Evolutionary conservation across 2,113 vertebrate species (phyloP).

Genomic region (Thamnaconus septentrionalis): DNA sequence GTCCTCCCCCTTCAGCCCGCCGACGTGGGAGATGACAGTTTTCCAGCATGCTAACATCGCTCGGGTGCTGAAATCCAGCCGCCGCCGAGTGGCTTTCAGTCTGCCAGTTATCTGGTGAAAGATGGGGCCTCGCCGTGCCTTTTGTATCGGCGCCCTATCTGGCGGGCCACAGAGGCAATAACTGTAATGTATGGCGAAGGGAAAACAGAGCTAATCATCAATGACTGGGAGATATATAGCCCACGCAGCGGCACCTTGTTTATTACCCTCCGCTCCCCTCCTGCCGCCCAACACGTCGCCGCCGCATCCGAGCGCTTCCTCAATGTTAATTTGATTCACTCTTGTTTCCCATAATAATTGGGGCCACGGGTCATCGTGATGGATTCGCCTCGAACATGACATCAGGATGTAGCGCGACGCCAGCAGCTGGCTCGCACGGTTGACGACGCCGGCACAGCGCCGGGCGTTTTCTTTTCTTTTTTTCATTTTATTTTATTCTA

Average conservation of each 20-base stretch:
- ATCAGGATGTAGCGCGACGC: conserved; percentile 41
- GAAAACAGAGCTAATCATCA: conserved; percentile 80
- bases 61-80: conserved; percentile 61
- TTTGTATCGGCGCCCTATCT: conserved; percentile 76
- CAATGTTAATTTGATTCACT: conserved; percentile 76
- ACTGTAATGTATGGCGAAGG: conserved; percentile 80
- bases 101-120: conserved; percentile 73
- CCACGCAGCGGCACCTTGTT: conserved; percentile 72
- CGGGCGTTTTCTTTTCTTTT: too few species aligned
- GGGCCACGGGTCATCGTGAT: conserved; percentile 70
- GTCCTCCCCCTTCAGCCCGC: conserved; percentile 28
- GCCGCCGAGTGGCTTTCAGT: conserved; percentile 67
- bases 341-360: conserved; percentile 79
- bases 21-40: conserved; percentile 63
- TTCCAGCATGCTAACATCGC: conserved; percentile 59
- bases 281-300: conserved; percentile 55
- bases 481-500: too few species aligned
- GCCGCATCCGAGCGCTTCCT: conserved; percentile 60
- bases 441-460: too few species aligned
- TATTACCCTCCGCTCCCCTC: conserved; percentile 66
- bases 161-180: conserved; percentile 72
- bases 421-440: too few species aligned
- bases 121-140: conserved; percentile 72
- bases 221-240: conserved; percentile 81
- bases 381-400: conserved; percentile 71